phyloP scores from a whole-genome alignment of 2,888 invertebrate species.

The Teleiodes luculella region DNA sequence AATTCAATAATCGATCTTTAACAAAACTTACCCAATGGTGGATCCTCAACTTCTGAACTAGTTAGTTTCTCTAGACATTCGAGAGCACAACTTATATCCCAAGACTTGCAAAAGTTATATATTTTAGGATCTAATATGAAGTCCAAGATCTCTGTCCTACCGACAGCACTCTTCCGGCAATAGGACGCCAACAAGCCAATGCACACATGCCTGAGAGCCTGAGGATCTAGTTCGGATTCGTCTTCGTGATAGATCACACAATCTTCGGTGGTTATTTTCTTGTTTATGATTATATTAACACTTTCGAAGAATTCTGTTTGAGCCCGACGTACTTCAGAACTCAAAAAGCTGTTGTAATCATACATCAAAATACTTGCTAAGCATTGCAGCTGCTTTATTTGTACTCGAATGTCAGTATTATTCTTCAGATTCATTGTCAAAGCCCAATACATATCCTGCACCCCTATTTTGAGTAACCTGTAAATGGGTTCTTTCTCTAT shows the following conservation, averaged over 20 bases:
- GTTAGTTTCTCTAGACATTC: constrained; percentile 51
- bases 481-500: constrained; percentile 35
- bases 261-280: constrained; percentile 39
- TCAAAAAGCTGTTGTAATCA: constrained; percentile 42
- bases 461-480: constrained; percentile 31
- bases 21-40: constrained; percentile 49
- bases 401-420: constrained; percentile 36
- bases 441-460: constrained; percentile 38
- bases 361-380: constrained; percentile 41
- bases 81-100: constrained; percentile 52
- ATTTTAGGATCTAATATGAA: constrained; percentile 53
- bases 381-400: constrained; percentile 40
- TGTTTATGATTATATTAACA: constrained; percentile 50
- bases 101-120: constrained; percentile 47
- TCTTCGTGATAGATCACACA: constrained; percentile 46
- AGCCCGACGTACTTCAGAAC: constrained; percentile 40
- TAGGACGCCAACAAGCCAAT: constrained; percentile 56
- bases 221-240: constrained; percentile 46
- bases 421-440: constrained; percentile 40
- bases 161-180: constrained; percentile 46
- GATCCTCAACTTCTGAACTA: constrained; percentile 38
- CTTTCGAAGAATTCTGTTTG: constrained; percentile 51
- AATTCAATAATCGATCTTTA: background rate
- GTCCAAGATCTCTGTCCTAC: constrained; percentile 54
- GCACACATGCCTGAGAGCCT: constrained; percentile 51